Percentiles rank a stretch among this genome's conserved stretches.
Evolutionary conservation across 2,113 vertebrate genomes (phyloP).

Genomic region (Coreoperca whiteheadi): DNA sequence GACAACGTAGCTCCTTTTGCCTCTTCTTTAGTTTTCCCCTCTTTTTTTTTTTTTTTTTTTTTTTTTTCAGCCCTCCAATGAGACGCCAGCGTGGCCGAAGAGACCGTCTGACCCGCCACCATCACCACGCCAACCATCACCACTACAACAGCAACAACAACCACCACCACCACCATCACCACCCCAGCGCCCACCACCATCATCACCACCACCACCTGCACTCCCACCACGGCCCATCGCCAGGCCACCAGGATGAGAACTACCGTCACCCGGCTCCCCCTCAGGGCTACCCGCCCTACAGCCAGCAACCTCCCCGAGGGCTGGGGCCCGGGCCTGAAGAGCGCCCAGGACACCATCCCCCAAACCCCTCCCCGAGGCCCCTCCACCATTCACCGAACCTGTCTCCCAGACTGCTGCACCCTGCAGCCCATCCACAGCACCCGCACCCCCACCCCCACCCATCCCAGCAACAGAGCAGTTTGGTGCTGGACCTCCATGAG

Average conservation of each 20-base stretch:
- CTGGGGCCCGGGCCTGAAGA: slow-evolving; percentile 82
- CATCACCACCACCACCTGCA: slow-evolving; percentile 73
- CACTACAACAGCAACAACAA: slow-evolving; percentile 49
- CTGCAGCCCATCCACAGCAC: slow-evolving; percentile 74
- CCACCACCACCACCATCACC: slow-evolving; percentile 61
- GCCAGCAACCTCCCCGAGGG: slow-evolving; percentile 88
- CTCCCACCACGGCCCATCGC: slow-evolving; percentile 80
- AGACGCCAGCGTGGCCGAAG: slow-evolving; percentile 95
- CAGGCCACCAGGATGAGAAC: slow-evolving; percentile 94
- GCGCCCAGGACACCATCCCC: slow-evolving; percentile 93
- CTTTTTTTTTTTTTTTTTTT: slow-evolving; percentile 2
- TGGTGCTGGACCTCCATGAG: slow-evolving; percentile 96
- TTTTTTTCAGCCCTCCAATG: slow-evolving; percentile 90
- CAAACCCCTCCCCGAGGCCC: slow-evolving; percentile 92
- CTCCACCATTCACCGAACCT: slow-evolving; percentile 86
- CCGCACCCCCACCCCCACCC: slow-evolving; percentile 62
- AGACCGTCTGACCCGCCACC: slow-evolving; percentile 93
- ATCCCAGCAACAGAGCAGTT: slow-evolving; percentile 92
- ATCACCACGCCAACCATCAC: slow-evolving; percentile 78
- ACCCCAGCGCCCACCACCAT: slow-evolving; percentile 54
- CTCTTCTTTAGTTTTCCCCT: neutral
- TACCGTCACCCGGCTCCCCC: slow-evolving; percentile 88
- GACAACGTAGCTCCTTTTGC: neutral
- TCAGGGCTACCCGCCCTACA: slow-evolving; percentile 87
- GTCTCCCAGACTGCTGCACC: slow-evolving; percentile 80